Percentiles rank a stretch among this genome's conserved stretches.
Evolutionary conservation across 2,888 invertebrate genomes (phyloP).

Genomic region (Andricus quercusramuli): DNA sequence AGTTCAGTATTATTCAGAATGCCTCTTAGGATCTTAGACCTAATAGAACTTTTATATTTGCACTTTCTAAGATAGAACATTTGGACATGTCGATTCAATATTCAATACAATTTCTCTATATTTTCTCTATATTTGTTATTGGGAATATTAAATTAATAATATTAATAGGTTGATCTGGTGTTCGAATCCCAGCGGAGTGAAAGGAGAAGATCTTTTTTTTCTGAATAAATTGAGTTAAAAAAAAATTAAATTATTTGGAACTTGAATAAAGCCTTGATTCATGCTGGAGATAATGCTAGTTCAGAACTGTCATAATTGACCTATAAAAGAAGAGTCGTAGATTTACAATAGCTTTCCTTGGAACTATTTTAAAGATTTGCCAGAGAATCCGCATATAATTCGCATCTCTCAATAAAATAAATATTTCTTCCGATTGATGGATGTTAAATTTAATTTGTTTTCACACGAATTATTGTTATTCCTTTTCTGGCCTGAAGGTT

Average conservation of each 20-base stretch:
- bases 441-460: background rate
- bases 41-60: no score
- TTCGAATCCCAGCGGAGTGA: no score
- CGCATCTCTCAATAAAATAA: background rate
- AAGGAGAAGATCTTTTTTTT: no score
- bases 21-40: rapidly evolving
- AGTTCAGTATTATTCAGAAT: no score
- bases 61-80: no score
- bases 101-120: background rate
- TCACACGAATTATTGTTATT: slow-evolving; percentile 11
- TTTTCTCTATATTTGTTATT: background rate
- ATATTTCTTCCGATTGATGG: background rate
- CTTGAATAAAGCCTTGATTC: background rate
- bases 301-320: background rate
- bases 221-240: no score
- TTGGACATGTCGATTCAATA: no score
- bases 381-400: background rate
- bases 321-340: background rate
- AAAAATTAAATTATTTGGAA: background rate
- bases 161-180: no score
- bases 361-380: background rate
- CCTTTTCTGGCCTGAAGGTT: background rate
- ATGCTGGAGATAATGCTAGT: background rate
- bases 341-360: background rate
- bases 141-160: no score